These are phyloP conservation scores for Tylochromis polylepis DNA, from an alignment of 2,113 vertebrate species.

Conservation along the genomic window DNA sequence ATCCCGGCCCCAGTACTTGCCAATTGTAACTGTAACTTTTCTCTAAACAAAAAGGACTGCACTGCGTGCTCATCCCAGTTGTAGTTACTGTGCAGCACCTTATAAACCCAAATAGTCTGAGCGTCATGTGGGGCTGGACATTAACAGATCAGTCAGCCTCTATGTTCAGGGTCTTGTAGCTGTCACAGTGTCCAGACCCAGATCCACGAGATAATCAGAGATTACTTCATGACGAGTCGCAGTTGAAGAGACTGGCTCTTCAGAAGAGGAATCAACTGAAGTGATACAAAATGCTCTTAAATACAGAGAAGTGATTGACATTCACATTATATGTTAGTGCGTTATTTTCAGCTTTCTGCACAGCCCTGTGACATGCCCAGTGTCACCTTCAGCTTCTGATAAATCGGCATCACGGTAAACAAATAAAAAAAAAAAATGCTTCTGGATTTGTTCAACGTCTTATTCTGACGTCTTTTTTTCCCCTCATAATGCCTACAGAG, in stretches of 20 bases:
- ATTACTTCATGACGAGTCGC: not conserved
- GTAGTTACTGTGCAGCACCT: not conserved
- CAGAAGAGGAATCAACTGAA: not conserved
- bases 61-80: not conserved
- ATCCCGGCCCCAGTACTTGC: not conserved
- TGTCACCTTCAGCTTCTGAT: not conserved
- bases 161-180: not conserved
- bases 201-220: not conserved
- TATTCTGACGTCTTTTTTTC: not conserved
- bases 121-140: not conserved
- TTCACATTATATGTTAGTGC: not conserved
- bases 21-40: not conserved
- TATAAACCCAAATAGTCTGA: not conserved
- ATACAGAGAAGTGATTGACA: not conserved
- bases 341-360: not conserved
- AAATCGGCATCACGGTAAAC: not conserved
- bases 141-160: not conserved
- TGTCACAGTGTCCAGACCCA: not conserved
- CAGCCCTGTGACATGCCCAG: not conserved
- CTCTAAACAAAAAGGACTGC: not conserved
- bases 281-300: not conserved
- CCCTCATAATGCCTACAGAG: slow-evolving; percentile 63
- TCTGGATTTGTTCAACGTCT: not conserved
- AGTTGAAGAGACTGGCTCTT: not conserved
- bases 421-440: not conserved